Conservation (phyloP, 2,113 vertebrate genomes). For the Grantiella picta region DNA sequence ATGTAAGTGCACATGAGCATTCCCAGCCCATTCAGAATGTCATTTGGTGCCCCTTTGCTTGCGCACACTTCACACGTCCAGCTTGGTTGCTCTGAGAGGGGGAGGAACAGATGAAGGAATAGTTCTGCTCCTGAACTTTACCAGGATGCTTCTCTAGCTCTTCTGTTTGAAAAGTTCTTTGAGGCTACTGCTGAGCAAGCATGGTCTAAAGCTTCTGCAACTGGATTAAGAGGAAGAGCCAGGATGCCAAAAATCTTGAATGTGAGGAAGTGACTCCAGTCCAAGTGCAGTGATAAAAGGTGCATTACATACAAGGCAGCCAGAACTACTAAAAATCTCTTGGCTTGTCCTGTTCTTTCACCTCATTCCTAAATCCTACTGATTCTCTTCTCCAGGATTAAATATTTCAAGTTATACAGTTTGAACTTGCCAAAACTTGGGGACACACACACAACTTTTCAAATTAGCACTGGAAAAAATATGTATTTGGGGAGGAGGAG, state of each 20-base stretch:
- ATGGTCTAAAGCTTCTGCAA: background rate
- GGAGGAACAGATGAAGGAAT: background rate
- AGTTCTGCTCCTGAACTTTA: background rate
- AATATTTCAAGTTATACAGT: background rate
- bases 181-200: background rate
- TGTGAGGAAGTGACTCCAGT: background rate
- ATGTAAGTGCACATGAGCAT: background rate
- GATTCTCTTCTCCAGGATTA: background rate
- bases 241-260: background rate
- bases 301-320: background rate
- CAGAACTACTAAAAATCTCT: background rate
- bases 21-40: background rate
- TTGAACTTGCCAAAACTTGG: background rate
- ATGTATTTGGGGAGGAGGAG: background rate
- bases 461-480: background rate
- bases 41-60: background rate
- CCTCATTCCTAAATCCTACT: background rate
- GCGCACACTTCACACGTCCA: background rate
- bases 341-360: background rate
- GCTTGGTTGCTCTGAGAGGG: accelerated
- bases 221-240: background rate
- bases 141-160: background rate
- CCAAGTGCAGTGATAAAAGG: background rate
- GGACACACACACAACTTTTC: background rate
- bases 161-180: background rate